Conservation (phyloP, 1,140 invertebrate species). For the Drosophila leontia region DNA sequence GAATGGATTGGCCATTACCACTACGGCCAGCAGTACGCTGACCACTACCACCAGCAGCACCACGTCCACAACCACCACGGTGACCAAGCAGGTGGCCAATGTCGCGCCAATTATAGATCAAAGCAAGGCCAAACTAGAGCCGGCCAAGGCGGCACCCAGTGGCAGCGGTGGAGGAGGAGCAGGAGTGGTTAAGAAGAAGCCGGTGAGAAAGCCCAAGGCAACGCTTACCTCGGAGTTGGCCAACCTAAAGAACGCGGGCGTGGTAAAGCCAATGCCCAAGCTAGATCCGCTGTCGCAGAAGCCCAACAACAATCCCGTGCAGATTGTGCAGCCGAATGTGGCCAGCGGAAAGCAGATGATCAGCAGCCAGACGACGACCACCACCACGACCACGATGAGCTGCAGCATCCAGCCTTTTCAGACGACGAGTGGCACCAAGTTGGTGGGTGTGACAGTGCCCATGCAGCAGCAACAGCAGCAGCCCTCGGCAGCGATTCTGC, state of each 20-base stretch:
- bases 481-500: slow-evolving; percentile 39
- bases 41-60: slow-evolving; percentile 59
- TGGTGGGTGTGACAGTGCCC: slow-evolving; percentile 85
- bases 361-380: slow-evolving; percentile 60
- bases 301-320: slow-evolving; percentile 81
- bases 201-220: slow-evolving; percentile 76
- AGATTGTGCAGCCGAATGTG: slow-evolving; percentile 82
- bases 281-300: slow-evolving; percentile 79
- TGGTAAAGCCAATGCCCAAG: slow-evolving; percentile 82
- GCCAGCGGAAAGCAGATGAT: slow-evolving; percentile 82
- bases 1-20: slow-evolving; percentile 63
- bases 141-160: slow-evolving; percentile 48
- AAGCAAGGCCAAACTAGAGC: slow-evolving; percentile 78
- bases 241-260: slow-evolving; percentile 74
- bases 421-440: slow-evolving; percentile 85
- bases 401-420: slow-evolving; percentile 84
- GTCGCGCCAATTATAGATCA: slow-evolving; percentile 83
- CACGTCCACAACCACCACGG: slow-evolving; percentile 66
- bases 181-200: slow-evolving; percentile 77
- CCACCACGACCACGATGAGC: slow-evolving; percentile 75
- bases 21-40: slow-evolving; percentile 57
- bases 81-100: slow-evolving; percentile 82
- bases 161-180: slow-evolving; percentile 28
- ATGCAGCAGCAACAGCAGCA: slow-evolving; percentile 78
- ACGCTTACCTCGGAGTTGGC: slow-evolving; percentile 69